A percentile compares a stretch with the other conserved stretches of the same genome.
These are phyloP conservation scores for Psophia crepitans DNA, from an alignment of 2,113 vertebrate genomes.

Conservation along the genomic window DNA sequence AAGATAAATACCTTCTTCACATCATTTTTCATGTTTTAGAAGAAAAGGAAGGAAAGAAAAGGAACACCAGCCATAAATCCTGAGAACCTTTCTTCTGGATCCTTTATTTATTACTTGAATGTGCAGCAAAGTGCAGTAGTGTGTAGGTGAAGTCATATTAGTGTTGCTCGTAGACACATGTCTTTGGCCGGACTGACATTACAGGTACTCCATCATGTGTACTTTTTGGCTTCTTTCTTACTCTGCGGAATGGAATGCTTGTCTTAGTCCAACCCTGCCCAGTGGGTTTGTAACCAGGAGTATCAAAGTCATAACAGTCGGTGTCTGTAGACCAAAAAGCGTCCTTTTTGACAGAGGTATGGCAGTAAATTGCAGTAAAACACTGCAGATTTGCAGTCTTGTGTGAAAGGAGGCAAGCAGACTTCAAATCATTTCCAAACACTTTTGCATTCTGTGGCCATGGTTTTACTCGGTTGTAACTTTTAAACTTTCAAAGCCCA, in stretches of 20 bases:
- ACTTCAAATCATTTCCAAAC: neutral
- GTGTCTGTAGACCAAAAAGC: neutral
- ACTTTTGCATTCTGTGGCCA: neutral
- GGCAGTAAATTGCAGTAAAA: neutral
- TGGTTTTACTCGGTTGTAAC: neutral
- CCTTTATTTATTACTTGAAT: neutral
- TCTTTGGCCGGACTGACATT: neutral
- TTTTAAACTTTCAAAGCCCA: neutral
- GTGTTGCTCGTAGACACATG: neutral
- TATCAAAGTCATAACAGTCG: neutral
- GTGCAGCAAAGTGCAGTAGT: neutral
- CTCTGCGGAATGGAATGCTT: neutral
- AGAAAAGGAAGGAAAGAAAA: neutral
- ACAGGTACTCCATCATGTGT: neutral
- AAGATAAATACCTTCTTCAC: constrained; percentile 21
- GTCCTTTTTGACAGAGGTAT: neutral
- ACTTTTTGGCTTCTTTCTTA: neutral
- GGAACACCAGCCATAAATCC: neutral
- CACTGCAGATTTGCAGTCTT: neutral
- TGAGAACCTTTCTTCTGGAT: neutral
- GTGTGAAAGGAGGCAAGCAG: neutral
- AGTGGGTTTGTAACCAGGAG: neutral
- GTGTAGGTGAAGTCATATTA: neutral
- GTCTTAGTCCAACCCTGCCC: neutral
- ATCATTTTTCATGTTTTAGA: neutral